Evolutionary conservation across 2,888 invertebrate species (phyloP).

Genomic region (Margaritifera margaritifera): DNA sequence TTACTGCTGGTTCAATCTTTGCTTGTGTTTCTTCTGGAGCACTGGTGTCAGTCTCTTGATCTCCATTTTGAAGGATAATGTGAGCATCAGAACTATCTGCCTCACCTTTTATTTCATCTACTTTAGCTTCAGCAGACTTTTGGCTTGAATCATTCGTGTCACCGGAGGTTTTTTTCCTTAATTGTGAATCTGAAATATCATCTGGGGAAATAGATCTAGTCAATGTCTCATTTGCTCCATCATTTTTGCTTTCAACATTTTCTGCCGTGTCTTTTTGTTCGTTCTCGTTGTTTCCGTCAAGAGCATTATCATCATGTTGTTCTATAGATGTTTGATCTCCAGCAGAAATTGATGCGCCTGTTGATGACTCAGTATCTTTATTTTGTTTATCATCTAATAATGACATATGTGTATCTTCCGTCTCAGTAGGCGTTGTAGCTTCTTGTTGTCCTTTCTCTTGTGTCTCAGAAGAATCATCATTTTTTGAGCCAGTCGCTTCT

Average conservation of each 20-base stretch:
- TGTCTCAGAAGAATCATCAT: not conserved
- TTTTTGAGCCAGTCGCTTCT: too few species aligned
- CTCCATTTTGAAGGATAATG: too few species aligned
- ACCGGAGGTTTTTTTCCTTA: not conserved
- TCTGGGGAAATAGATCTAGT: too few species aligned
- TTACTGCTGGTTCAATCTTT: conserved; percentile 7
- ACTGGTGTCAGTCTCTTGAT: conserved; percentile 1
- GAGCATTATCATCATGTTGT: too few species aligned
- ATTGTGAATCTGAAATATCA: too few species aligned
- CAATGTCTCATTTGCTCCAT: too few species aligned
- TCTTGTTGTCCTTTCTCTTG: not conserved
- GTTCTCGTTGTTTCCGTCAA: too few species aligned
- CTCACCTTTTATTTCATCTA: not conserved
- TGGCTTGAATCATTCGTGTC: not conserved
- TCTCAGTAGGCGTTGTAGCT: not conserved
- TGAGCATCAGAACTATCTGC: not conserved
- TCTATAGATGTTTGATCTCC: too few species aligned
- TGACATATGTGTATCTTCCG: not conserved
- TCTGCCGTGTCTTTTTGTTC: too few species aligned
- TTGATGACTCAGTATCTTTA: not conserved
- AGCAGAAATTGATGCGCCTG: too few species aligned
- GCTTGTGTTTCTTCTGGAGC: conserved; percentile 14
- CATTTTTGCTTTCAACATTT: too few species aligned
- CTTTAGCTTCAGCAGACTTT: not conserved
- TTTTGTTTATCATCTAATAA: conserved; percentile 6